Evolutionary conservation across 2,797 vertebrate genomes (phyloP), one percentile per base, ranked within the genome.

Genomic region (Scomberomorus guttatus): DNA sequence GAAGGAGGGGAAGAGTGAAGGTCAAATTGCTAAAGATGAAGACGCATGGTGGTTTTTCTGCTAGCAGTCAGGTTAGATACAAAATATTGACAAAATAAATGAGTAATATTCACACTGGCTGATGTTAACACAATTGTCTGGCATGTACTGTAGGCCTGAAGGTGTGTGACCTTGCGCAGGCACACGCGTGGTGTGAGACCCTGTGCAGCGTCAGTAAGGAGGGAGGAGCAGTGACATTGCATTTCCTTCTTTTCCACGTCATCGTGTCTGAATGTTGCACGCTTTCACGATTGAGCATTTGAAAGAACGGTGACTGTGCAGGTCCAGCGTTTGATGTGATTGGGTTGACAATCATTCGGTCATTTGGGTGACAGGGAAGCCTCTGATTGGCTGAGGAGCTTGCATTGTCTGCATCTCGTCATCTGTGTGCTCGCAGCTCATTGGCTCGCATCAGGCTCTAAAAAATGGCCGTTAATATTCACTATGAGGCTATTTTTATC

Each of bases 401-500:
- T 25, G 59, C 79, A 17, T 66, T 55, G 64, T 64, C 15, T 1
- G 0, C 4, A 52, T 22, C 29, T 59, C 24, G 17, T 90, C 90
- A 88, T 18, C 2, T 17, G 20, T 55, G 51, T 46, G 25, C 64
- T 64, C 22, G 4, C 70, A 70, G 77, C 81, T 76, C 55, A 81
- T 82, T 90, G 90, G 84, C 44, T 86, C 66, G 14, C 54, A 57
- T 72, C 39, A 4, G 77, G 18, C 59, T 82, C 58, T 68, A 32
- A 84, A 88, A 83, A 80, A 79, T 59, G 50, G 63, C 66, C 50
- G 63, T 82, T 84, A 67, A 84, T 85, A 60, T 87, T 88, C 78
- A 81, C 69, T 59, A 52, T 13, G 27, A 29, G 59, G 83, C 84
- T 93, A 90, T 92, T 93, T 94, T 92, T 89, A 91, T 77, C 89